Conservation (phyloP, 2,888 invertebrate genomes). For the Acanthosoma haemorrhoidale region DNA sequence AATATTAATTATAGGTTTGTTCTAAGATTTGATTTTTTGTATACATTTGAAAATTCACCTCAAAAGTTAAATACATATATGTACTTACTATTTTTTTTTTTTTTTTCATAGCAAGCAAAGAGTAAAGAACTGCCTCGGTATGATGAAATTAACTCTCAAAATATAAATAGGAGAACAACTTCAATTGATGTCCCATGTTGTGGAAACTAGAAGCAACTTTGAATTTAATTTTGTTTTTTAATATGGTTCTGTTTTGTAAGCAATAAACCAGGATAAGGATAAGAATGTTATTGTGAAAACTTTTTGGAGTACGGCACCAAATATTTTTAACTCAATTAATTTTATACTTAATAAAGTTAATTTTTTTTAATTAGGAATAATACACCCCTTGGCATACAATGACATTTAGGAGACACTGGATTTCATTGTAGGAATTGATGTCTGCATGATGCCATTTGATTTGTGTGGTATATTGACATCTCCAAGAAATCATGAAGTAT, state of each 20-base stretch:
- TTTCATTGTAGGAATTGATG: no score
- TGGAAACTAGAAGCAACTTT: constrained; percentile 23
- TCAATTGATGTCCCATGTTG: constrained; percentile 62
- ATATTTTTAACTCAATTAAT: background rate
- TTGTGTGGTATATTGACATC: no score
- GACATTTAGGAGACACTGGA: no score
- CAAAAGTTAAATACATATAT: background rate
- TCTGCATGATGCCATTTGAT: no score
- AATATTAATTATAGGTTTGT: background rate
- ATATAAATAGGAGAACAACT: constrained; percentile 66
- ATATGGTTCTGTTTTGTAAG: background rate
- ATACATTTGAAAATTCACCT: background rate
- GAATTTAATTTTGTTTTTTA: background rate
- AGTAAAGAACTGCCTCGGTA: constrained; percentile 75
- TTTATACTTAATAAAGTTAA: background rate
- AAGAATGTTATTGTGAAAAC: background rate
- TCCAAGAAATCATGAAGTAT: no score
- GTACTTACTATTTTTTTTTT: background rate
- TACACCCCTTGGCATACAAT: no score
- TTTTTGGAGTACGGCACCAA: no score
- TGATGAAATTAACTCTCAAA: constrained; percentile 60
- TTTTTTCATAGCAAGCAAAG: constrained; percentile 66
- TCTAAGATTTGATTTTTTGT: background rate
- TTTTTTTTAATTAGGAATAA: no score
- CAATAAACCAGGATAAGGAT: background rate